Percentiles rank a stretch among this genome's conserved stretches.
These are phyloP conservation scores for Theristicus caerulescens DNA, from an alignment of 2,113 vertebrate species.

Conservation along the genomic window DNA sequence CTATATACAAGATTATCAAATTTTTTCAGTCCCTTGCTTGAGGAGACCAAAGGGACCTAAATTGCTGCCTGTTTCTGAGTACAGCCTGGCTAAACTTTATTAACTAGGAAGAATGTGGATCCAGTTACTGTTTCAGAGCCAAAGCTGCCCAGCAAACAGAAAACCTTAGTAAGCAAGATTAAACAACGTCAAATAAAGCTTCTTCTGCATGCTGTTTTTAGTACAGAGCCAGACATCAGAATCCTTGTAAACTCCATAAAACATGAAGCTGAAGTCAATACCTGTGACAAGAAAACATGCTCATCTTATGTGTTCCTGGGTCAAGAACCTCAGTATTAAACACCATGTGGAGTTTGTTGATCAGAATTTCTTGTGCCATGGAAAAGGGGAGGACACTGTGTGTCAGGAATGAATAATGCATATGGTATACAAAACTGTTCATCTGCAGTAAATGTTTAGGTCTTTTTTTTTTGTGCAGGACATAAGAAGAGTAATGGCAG, in stretches of 20 bases:
- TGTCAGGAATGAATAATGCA: not conserved
- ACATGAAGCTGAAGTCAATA: not conserved
- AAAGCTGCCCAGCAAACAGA: not conserved
- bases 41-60: not conserved
- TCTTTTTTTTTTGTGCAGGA: not conserved
- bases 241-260: not conserved
- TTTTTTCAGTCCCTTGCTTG: not conserved
- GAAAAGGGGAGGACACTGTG: not conserved
- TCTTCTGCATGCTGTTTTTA: not conserved
- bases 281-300: not conserved
- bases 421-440: not conserved
- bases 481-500: not conserved
- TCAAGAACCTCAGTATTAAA: not conserved
- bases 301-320: not conserved
- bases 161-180: not conserved
- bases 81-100: not conserved
- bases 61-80: not conserved
- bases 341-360: not conserved
- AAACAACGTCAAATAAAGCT: not conserved
- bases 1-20: not conserved
- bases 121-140: not conserved
- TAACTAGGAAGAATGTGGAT: not conserved
- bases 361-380: not conserved
- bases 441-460: not conserved
- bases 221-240: not conserved